Evolutionary conservation across 2,888 invertebrate genomes (phyloP).

Genomic region (Lamproptera curius): DNA sequence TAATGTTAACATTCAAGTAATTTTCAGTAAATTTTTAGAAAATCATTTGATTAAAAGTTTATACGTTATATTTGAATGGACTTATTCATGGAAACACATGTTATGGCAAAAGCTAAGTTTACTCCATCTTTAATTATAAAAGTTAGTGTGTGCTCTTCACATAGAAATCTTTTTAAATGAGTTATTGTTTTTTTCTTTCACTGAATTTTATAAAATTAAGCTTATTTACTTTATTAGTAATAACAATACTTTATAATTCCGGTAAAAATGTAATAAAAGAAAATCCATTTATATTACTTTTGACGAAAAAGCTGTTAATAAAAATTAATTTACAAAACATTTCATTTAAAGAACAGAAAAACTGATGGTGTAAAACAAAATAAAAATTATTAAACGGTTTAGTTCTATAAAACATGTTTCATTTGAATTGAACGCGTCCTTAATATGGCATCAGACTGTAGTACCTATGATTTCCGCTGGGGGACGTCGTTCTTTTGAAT

Average conservation of each 20-base stretch:
- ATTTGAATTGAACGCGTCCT: constrained; percentile 55
- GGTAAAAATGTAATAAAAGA: too few species aligned
- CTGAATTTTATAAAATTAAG: too few species aligned
- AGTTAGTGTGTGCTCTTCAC: constrained; percentile 35
- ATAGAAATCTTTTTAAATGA: not conserved
- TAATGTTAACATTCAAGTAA: not conserved
- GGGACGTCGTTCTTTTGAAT: constrained; percentile 50
- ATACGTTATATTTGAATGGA: constrained; percentile 36
- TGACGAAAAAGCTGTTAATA: too few species aligned
- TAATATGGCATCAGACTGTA: constrained; percentile 50
- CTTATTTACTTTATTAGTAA: too few species aligned
- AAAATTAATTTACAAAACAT: too few species aligned
- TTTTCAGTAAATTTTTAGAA: not conserved
- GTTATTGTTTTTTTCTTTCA: not conserved
- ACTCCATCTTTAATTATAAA: constrained; percentile 41
- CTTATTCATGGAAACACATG: constrained; percentile 42
- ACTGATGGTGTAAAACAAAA: too few species aligned
- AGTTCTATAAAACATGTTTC: too few species aligned
- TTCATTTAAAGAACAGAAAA: too few species aligned
- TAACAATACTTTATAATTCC: too few species aligned
- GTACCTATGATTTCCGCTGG: constrained; percentile 52
- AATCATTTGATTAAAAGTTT: constrained; percentile 1
- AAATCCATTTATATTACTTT: too few species aligned
- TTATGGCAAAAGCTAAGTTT: constrained; percentile 45
- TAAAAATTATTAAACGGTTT: too few species aligned